Evolutionary conservation across 2,888 invertebrate species (phyloP), one percentile per base, ranked within the genome.

Genomic region (Drosophila quinaria): DNA sequence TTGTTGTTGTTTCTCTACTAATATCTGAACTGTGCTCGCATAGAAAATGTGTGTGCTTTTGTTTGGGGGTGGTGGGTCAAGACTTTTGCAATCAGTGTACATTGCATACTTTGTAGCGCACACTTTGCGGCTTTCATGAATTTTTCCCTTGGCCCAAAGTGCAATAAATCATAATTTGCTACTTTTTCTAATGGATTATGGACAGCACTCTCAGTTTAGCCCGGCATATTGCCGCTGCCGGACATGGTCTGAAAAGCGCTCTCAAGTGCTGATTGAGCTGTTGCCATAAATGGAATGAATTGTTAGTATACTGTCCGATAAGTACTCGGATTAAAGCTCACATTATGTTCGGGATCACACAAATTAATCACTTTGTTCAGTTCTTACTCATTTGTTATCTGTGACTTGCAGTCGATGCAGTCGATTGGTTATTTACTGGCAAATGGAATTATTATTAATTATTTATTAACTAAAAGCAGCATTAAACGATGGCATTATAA

Each of bases 141-240:
- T 76, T 73, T 70, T 74, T 49, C 47, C 66, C 15, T 35, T 58
- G 47, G 62, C 52, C 59, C 60, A 68, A 56, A 81, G 71, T 84
- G 84, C 84, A 87, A 87, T 87, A 87, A 87, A 87, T 87, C 87
- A 87, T 88, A 87, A 87, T 87, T 87, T 88, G 86, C 78, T 83
- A 74, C 74, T 73, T 87, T 87, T 88, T 86, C 84, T 87, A 87
- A 87, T 87, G 87, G 88, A 86, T 86, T 87, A 88, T 80, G 83
- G 86, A 75, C 85, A 80, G 69, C 71, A 67, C 71, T 75, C 71
- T 55, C 33, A 61, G 42, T 22, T 68, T 50, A 66, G 71, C 46
- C 47, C 66, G 51, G 78, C 78, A 78, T 78, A 78, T 80, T 80
- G 67, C 37, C n/a, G 13, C 33, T 63, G 71, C 72, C 64, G 65